These are phyloP conservation scores for Caenorhabditis zanzibari DNA, from an alignment of 2,888 invertebrate species.

Conservation along the genomic window DNA sequence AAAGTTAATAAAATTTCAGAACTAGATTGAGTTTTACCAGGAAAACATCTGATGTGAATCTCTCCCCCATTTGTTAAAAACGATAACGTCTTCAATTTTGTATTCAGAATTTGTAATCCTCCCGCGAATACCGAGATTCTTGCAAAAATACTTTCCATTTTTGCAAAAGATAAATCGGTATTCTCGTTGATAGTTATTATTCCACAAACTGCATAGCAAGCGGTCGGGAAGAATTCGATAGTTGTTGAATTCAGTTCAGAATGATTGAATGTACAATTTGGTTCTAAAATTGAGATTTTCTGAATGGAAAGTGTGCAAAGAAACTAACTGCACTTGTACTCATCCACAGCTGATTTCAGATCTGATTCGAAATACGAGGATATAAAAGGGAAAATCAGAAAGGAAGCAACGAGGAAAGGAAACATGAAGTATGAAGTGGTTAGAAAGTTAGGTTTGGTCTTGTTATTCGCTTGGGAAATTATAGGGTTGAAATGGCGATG, in stretches of 20 bases:
- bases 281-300: neutral
- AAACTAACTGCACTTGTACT: neutral
- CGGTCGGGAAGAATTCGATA: neutral
- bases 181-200: conserved; percentile 2
- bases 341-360: neutral
- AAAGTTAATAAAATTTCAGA: neutral
- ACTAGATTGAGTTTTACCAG: neutral
- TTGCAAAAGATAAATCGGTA: neutral
- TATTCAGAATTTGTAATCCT: conserved; percentile 7
- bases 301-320: neutral
- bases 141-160: neutral
- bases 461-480: neutral
- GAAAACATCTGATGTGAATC: conserved; percentile 1
- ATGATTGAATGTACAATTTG: conserved; percentile 6
- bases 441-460: neutral
- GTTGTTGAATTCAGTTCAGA: conserved; percentile 4
- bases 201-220: neutral
- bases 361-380: neutral
- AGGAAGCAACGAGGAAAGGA: neutral
- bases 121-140: neutral
- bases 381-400: neutral
- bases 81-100: conserved; percentile 2
- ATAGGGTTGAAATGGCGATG: no score
- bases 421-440: neutral
- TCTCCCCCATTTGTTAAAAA: conserved; percentile 9